Evolutionary conservation across 2,797 vertebrate genomes (phyloP).

Genomic region (Cynopterus sphinx): DNA sequence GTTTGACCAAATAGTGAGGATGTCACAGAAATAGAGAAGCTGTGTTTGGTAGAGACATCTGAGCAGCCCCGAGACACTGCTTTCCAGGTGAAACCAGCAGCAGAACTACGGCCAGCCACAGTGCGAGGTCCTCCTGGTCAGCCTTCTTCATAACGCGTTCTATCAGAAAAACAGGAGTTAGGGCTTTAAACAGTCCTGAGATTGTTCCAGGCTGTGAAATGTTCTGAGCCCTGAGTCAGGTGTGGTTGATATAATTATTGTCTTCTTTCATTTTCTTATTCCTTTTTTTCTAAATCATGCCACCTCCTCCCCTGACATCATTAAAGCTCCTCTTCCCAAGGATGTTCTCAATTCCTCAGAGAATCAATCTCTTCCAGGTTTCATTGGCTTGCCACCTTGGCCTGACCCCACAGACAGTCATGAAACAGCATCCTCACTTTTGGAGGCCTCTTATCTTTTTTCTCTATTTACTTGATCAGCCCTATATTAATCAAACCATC

Average conservation of each 20-base stretch:
- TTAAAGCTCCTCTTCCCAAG: not conserved
- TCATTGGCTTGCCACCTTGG: not conserved
- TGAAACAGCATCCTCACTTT: not conserved
- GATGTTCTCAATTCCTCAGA: not conserved
- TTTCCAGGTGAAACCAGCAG: not conserved
- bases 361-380: not conserved
- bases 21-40: not conserved
- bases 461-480: not conserved
- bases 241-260: not conserved
- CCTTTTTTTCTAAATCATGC: not conserved
- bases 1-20: not conserved
- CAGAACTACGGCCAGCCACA: not conserved
- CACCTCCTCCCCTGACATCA: accelerated
- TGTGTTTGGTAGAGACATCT: not conserved
- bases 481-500: not conserved
- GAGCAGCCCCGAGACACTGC: not conserved
- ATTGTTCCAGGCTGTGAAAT: not conserved
- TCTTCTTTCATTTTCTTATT: not conserved
- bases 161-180: not conserved
- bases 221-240: not conserved
- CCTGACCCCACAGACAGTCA: not conserved
- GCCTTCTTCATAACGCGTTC: not conserved
- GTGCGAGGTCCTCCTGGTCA: not conserved
- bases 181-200: not conserved
- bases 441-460: not conserved